Percentiles rank a stretch among this genome's conserved stretches.
phyloP scores from a whole-genome alignment of 1,140 invertebrate genomes.

The Acromyrmex heyeri region DNA sequence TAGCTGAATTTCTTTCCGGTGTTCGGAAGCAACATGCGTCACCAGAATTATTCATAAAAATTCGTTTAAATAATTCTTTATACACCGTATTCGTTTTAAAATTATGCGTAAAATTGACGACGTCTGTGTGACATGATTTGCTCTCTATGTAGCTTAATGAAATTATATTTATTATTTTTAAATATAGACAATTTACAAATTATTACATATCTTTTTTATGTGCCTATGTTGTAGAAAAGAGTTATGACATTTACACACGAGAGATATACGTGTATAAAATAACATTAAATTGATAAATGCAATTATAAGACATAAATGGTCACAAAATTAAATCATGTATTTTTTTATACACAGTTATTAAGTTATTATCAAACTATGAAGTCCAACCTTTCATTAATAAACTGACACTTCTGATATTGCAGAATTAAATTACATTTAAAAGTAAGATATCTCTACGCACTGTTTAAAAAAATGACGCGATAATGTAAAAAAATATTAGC shows the following conservation, averaged over 20 bases:
- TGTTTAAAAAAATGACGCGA: background rate
- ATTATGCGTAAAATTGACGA: background rate
- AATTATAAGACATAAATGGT: conserved; percentile 3
- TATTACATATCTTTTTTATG: background rate
- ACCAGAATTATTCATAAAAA: background rate
- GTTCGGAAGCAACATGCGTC: background rate
- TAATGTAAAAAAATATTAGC: conserved; percentile 44
- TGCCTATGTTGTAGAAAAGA: background rate
- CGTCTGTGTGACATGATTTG: background rate
- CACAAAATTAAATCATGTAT: background rate
- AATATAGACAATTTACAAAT: background rate
- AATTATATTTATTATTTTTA: background rate
- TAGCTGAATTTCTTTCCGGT: background rate
- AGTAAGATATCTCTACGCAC: background rate
- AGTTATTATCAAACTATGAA: background rate
- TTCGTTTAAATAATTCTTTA: background rate
- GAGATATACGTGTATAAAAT: background rate
- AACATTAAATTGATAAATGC: background rate
- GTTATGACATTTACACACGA: background rate
- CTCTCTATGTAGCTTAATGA: background rate
- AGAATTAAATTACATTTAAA: conserved; percentile 10
- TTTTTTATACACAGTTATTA: background rate
- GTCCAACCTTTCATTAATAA: background rate
- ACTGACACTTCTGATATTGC: background rate
- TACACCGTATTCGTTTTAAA: background rate